Evolutionary conservation across 2,888 invertebrate genomes (phyloP), one percentile per base, ranked within the genome.

Genomic region (Phanerotoma sp.): DNA sequence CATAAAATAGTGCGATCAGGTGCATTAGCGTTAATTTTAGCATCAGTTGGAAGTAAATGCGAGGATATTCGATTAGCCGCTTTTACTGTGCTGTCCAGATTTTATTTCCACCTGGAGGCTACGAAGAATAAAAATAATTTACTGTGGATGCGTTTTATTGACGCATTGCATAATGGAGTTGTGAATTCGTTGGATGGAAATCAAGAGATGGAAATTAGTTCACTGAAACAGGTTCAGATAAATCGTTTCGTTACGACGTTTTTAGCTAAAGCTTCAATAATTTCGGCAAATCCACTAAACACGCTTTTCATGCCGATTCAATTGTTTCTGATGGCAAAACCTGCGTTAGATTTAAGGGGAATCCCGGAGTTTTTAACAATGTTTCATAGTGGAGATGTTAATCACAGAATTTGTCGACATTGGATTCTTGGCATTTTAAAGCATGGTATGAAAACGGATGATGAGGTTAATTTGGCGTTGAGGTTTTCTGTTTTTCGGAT

Each of bases 311-410:
- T 84, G 62, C 85, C 88, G 0, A 79, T 96, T n/a, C 87, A 88
- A 70, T 83, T 85, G 66, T 93, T 88, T 74, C 78, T 93, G 32
- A 83, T 89, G 67, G 86, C 90, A 2, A 93, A 92, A 74, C 86
- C 88, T 10, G 82, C 83, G 7, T 82, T 94, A 13, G 87, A 93
- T 70, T 79, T 94, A 13, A 82, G 84, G 11, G 83, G 86, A 3
- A 87, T 96, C n/a, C 96, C 96, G 0, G 95, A 96, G 72, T 87
- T 95, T 69, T 85, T 92, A 57, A 87, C 88, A 48, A 83, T 95
- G 32, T 88, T 95, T 70, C 88, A 91, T 71, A 92, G 90, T 58
- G 83, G 87, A 9, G 88, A 90, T 52, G 80, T 90, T 0, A 84
- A 88, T 63, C 81, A 84, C 50, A 81, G 82, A 16, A 82, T 83